Conservation (phyloP, 2,797 vertebrate species). For the Gadopsis marmoratus region DNA sequence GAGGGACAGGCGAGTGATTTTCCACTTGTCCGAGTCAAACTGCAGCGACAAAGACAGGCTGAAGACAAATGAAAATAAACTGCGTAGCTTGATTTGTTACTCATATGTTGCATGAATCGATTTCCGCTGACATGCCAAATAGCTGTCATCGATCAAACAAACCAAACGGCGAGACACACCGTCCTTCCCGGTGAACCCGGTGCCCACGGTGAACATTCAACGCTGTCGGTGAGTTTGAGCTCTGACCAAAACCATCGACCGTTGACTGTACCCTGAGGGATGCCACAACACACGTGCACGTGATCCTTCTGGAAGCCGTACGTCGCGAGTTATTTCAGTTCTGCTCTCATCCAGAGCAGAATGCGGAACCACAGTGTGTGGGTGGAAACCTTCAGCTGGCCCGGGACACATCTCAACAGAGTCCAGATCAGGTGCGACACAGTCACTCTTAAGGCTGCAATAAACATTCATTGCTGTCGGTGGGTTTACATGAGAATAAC, state of each 20-base stretch:
- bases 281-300: constrained; percentile 17
- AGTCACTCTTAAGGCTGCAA: constrained; percentile 91
- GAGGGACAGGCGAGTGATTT: constrained; percentile 17
- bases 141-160: constrained; percentile 6
- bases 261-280: constrained; percentile 99
- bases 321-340: background rate
- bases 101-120: background rate
- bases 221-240: constrained; percentile 99
- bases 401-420: background rate
- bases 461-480: constrained; percentile 99
- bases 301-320: background rate
- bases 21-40: constrained; percentile 32
- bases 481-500: constrained; percentile 95
- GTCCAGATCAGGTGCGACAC: constrained; percentile 3
- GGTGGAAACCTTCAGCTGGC: background rate
- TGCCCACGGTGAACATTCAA: constrained; percentile 98
- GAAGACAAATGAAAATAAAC: constrained; percentile 26
- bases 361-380: background rate
- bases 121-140: constrained; percentile 13
- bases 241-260: constrained; percentile 97
- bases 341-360: background rate
- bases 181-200: constrained; percentile 81
- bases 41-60: background rate
- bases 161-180: background rate
- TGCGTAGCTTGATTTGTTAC: background rate